Conservation (phyloP, 2,797 vertebrate species). For the Chelon labrosus region DNA sequence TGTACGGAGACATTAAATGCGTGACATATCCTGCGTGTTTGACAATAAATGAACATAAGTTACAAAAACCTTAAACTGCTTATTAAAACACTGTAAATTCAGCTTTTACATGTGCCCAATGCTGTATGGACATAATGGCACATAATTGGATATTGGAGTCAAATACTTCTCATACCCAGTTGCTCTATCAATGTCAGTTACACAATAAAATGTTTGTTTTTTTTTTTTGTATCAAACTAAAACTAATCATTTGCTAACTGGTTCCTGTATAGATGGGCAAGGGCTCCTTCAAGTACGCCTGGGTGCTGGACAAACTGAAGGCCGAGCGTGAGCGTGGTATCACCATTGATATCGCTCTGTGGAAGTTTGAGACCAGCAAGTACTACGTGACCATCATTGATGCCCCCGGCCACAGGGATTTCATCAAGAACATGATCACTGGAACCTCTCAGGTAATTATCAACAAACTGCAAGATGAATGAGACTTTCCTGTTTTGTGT, state of each 20-base stretch:
- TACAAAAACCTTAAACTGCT: too few relatives aligned
- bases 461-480: background rate
- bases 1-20: too few relatives aligned
- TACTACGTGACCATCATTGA: slow-evolving; percentile 89
- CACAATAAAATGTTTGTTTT: too few relatives aligned
- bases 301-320: slow-evolving; percentile 89
- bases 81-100: too few relatives aligned
- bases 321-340: slow-evolving; percentile 88
- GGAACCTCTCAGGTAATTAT: slow-evolving; percentile 87
- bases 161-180: too few relatives aligned
- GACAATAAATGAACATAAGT: too few relatives aligned
- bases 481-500: background rate
- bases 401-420: slow-evolving; percentile 87
- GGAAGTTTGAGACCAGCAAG: slow-evolving; percentile 88
- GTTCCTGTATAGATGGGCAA: slow-evolving; percentile 84
- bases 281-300: slow-evolving; percentile 89
- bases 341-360: slow-evolving; percentile 88
- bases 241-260: background rate
- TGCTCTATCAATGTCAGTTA: too few relatives aligned
- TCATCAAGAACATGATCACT: slow-evolving; percentile 92
- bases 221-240: too few relatives aligned
- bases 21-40: too few relatives aligned
- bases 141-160: too few relatives aligned
- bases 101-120: too few relatives aligned
- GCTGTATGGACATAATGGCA: too few relatives aligned